Percentiles rank a stretch among this genome's conserved stretches.
phyloP scores from a whole-genome alignment of 35 echinoderm and acorn worm genomes.

The Ophioderma brevispina region DNA sequence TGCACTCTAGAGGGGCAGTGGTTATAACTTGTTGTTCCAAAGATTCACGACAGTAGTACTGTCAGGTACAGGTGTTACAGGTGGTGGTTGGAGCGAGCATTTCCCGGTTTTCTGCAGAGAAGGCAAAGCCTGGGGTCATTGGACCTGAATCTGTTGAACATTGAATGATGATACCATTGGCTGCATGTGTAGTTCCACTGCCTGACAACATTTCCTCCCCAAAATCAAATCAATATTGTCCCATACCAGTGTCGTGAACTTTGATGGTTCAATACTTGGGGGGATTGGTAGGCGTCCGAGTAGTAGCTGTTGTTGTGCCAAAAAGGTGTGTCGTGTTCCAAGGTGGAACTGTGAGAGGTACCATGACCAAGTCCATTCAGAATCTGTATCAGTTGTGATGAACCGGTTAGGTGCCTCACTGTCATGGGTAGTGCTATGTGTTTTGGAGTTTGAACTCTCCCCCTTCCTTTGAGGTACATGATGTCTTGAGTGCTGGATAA shows the following conservation, averaged over 20 bases:
- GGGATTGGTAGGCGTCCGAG: not conserved
- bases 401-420: constrained; percentile 63
- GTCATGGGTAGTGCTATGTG: constrained; percentile 56
- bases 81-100: not conserved
- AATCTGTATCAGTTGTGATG: constrained; percentile 47
- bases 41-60: not conserved
- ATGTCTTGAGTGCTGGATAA: constrained; percentile 38
- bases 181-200: constrained; percentile 77
- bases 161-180: constrained; percentile 83
- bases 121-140: not conserved
- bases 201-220: constrained; percentile 72
- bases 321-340: constrained; percentile 50
- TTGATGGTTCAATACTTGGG: not conserved
- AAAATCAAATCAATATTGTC: constrained; percentile 86
- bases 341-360: constrained; percentile 4
- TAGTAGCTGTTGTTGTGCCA: constrained; percentile 11
- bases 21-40: constrained; percentile 41
- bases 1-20: too few species aligned
- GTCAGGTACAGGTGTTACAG: not conserved
- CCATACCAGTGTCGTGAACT: constrained; percentile 45
- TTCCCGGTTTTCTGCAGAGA: not conserved
- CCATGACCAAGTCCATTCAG: constrained; percentile 52
- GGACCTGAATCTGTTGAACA: not conserved
- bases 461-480: constrained; percentile 13
- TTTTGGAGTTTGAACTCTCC: constrained; percentile 58